Conservation (phyloP, 2,797 vertebrate species). For the Hozukius guyotensis region DNA sequence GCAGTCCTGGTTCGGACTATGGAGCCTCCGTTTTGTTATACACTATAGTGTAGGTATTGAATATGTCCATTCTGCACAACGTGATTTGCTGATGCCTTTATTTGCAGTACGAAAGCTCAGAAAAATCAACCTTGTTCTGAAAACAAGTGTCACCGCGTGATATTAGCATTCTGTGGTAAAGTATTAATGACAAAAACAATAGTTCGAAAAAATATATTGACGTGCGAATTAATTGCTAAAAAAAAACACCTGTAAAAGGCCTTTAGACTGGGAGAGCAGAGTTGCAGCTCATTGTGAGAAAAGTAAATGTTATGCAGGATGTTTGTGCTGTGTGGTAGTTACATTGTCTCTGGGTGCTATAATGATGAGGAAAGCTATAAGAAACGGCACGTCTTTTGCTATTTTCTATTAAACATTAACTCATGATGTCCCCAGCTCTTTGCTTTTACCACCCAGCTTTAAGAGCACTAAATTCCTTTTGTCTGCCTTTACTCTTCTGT, state of each 20-base stretch:
- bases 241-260: too few species aligned
- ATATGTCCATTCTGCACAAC: too few species aligned
- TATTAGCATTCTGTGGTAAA: too few species aligned
- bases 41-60: too few species aligned
- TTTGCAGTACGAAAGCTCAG: too few species aligned
- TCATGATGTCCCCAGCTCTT: constrained; percentile 32
- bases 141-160: rapidly evolving
- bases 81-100: too few species aligned
- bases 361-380: constrained; percentile 31
- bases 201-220: too few species aligned
- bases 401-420: constrained; percentile 75
- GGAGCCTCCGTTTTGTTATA: too few species aligned
- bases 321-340: constrained; percentile 27
- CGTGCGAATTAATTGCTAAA: too few species aligned
- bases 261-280: not conserved
- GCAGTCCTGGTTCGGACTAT: too few species aligned
- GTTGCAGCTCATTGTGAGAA: not conserved
- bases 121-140: too few species aligned
- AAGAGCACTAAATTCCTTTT: constrained; percentile 62
- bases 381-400: constrained; percentile 29
- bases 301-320: constrained; percentile 40
- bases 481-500: not conserved
- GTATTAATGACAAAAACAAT: too few species aligned
- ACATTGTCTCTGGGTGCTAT: not conserved
- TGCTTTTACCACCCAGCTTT: constrained; percentile 55